Conservation (phyloP, 2,113 vertebrate species). For the Osmerus mordax region DNA sequence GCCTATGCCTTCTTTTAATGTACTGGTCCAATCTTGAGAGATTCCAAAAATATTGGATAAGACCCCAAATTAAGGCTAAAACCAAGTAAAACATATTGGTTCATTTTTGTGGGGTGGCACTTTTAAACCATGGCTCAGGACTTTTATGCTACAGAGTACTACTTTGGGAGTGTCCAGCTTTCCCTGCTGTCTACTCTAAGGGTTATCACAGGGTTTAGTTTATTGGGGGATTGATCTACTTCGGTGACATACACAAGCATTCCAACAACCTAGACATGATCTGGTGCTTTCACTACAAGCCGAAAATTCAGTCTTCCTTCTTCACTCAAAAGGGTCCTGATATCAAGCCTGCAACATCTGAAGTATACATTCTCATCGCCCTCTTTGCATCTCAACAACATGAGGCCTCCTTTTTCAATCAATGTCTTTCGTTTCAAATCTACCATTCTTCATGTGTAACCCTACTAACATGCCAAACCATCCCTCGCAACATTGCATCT, state of each 20-base stretch:
- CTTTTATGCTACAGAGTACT: constrained; percentile 40
- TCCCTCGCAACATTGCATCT: not conserved
- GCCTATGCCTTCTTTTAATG: constrained; percentile 9
- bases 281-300: constrained; percentile 62
- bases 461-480: not conserved
- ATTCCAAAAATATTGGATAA: constrained; percentile 11
- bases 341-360: constrained; percentile 28
- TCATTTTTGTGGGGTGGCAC: constrained; percentile 30
- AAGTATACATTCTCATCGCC: constrained; percentile 22
- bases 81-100: constrained; percentile 47
- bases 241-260: constrained; percentile 44
- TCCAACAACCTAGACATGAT: constrained; percentile 55
- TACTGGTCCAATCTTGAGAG: constrained; percentile 25
- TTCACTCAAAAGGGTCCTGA: constrained; percentile 28
- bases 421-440: not conserved
- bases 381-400: not conserved
- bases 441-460: constrained; percentile 14
- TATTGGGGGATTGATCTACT: constrained; percentile 29
- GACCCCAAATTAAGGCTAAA: constrained; percentile 59
- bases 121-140: constrained; percentile 37
- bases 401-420: not conserved
- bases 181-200: constrained; percentile 25
- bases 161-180: constrained; percentile 26
- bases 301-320: constrained; percentile 65
- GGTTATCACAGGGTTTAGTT: constrained; percentile 20